Conservation (phyloP, 2,113 vertebrate species). For the Microcebus ravelobensis region DNA sequence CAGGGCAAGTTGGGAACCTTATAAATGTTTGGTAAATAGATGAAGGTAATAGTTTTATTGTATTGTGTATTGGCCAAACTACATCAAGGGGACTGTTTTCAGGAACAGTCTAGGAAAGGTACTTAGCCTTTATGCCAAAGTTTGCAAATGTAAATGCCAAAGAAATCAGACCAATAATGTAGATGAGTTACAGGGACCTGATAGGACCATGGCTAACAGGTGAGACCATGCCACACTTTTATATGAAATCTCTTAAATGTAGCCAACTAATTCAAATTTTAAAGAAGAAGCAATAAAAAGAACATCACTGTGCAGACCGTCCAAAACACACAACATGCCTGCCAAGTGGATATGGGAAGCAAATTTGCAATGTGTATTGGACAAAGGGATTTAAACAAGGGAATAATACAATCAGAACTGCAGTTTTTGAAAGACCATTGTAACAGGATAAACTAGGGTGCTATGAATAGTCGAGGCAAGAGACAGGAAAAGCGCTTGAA, state of each 20-base stretch:
- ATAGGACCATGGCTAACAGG: background rate
- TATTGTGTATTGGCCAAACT: background rate
- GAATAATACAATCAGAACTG: background rate
- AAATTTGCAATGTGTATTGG: background rate
- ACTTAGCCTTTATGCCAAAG: background rate
- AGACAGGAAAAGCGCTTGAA: background rate
- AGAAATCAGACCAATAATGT: background rate
- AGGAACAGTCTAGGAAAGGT: background rate
- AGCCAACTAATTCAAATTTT: background rate
- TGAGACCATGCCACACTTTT: background rate
- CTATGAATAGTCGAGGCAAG: background rate
- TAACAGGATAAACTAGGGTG: background rate
- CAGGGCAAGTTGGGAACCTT: background rate
- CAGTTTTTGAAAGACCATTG: background rate
- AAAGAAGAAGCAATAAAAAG: background rate
- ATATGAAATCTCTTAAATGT: background rate
- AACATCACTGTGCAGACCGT: background rate
- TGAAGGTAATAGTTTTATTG: background rate
- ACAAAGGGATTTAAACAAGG: background rate
- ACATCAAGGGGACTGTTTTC: background rate
- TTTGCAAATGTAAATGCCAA: background rate
- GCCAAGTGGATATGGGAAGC: background rate
- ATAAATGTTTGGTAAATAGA: background rate
- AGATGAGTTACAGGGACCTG: background rate
- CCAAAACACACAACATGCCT: background rate